Evolutionary conservation across 2,113 vertebrate species (phyloP).

Genomic region (Pelecanoides urinatrix): DNA sequence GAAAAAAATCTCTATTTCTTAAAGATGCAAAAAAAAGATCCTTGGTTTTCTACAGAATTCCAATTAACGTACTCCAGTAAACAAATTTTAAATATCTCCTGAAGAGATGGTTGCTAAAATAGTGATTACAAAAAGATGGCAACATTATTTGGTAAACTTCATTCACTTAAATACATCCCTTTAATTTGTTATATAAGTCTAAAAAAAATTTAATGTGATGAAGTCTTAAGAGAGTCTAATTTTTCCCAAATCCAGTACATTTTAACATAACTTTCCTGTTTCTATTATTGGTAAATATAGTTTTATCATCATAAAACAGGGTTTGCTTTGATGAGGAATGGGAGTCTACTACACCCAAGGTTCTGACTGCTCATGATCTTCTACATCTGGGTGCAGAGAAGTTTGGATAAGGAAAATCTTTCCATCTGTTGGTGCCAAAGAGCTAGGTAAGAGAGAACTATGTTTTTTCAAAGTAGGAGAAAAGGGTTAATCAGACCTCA

Average conservation of each 20-base stretch:
- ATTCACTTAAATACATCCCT: neutral
- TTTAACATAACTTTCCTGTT: neutral
- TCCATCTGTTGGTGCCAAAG: neutral
- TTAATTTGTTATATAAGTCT: neutral
- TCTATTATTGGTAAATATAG: neutral
- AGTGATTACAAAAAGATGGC: neutral
- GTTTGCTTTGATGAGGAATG: neutral
- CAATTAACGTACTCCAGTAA: neutral
- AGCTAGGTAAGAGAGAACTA: neutral
- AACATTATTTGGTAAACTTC: neutral
- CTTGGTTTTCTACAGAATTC: neutral
- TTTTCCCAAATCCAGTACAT: neutral
- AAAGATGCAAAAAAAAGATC: neutral
- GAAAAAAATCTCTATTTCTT: no score
- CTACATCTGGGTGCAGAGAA: neutral
- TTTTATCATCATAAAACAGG: neutral
- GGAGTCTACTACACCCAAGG: fast-evolving
- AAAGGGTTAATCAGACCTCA: neutral
- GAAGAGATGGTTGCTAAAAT: neutral
- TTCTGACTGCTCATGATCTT: neutral
- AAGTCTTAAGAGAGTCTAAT: neutral
- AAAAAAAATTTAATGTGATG: neutral
- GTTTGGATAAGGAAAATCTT: neutral
- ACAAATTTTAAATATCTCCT: neutral
- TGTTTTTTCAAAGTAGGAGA: neutral